Base-by-base conservation (phyloP, 2,113 vertebrate species). In the Zosterops pallidus region DNA sequence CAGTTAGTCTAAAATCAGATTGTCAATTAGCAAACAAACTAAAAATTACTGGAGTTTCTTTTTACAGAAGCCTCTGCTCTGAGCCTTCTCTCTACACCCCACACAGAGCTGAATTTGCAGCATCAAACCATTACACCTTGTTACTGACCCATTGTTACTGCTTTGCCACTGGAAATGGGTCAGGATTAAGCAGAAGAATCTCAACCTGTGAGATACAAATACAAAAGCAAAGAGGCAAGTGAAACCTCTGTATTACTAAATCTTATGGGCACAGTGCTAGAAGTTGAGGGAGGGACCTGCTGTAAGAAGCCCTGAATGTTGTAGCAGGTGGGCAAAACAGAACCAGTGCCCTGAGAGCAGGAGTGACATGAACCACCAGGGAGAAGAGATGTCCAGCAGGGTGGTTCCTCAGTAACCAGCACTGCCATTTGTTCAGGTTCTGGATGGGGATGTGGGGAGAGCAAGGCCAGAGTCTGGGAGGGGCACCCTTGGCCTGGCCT, bases 351-450 rank as follows among this genome's bases (percentile, higher is more conserved):
- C 68, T 17, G 57, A 14, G 50, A 63, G 72, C 52, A 59, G 52
- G 21, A 72, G 16, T 42, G 25, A 11, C 4, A 1, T 2, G 55
- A 35, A 10, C 6, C 53, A 41, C 28, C 31, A 26, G 47, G 0
- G 5, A 9, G 13, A 41, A 1, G 2, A 22, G 42, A 11, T 17
- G 41, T 15, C 37, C 62, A 16, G 3, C 46, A 33, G 13, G 3
- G 15, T 3, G 13, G 15, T 14, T 78, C 33, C 55, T 49, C 47
- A 47, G 29, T 3, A 26, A 14, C 19, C 17, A 37, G 31, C 1
- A 3, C 15, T 68, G 57, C 55, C 42, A 26, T 20, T 56, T 21
- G 31, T 24, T 6, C 2, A 3, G 17, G 21, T 4, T 50, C 31
- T 50, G 64, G 26, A 3, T n/a, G 52, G 35, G 56, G 35, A 26